Evolutionary conservation across 23 tunicate genomes (phyloP).

Genomic region (Clavelina lepadiformis): DNA sequence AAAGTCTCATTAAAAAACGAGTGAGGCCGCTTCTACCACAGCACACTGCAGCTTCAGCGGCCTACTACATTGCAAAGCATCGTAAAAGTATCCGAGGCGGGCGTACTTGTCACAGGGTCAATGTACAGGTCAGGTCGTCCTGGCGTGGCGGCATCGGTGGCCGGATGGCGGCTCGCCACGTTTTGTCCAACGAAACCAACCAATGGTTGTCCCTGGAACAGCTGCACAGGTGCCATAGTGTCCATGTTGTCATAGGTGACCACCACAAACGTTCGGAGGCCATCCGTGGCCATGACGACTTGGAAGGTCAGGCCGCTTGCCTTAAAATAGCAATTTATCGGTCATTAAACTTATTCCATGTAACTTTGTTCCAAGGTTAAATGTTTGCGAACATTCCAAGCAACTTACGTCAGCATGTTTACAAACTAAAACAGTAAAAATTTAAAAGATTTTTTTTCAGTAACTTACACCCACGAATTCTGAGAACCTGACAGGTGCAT

Average conservation of each 20-base stretch:
- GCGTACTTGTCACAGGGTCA: constrained; percentile 6
- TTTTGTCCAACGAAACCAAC: constrained; percentile 12
- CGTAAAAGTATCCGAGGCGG: not conserved
- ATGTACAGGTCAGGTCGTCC: constrained; percentile 15
- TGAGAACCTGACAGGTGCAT: not conserved
- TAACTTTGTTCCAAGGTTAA: not conserved
- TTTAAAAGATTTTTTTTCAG: too few species aligned
- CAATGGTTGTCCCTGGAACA: too few species aligned
- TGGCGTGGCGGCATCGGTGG: not conserved
- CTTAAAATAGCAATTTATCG: not conserved
- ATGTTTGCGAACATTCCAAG: too few species aligned
- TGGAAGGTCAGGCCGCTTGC: constrained; percentile 19
- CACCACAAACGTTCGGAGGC: constrained; percentile 1
- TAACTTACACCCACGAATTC: not conserved
- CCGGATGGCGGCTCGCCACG: constrained; percentile 10
- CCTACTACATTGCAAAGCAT: too few species aligned
- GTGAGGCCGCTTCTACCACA: too few species aligned
- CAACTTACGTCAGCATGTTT: too few species aligned
- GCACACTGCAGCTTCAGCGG: too few species aligned
- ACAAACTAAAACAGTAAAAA: too few species aligned
- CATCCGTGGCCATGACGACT: constrained; percentile 15
- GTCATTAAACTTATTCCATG: not conserved
- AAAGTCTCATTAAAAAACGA: too few species aligned
- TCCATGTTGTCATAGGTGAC: constrained; percentile 8
- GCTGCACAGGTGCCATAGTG: not conserved